Evolutionary conservation across 2,888 invertebrate species (phyloP).

Genomic region (Eupithecia pulchellata): DNA sequence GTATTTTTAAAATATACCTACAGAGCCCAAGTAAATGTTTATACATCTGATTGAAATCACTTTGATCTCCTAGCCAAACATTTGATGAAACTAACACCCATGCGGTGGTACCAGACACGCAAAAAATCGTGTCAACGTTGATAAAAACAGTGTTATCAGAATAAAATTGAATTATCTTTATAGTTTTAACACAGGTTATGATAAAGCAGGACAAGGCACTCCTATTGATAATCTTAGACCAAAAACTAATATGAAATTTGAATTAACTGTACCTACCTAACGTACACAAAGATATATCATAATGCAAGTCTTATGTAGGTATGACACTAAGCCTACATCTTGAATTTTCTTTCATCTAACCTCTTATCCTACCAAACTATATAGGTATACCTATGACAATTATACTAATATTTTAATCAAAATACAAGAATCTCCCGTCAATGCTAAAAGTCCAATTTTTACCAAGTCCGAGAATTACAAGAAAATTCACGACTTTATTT

Average conservation of each 20-base stretch:
- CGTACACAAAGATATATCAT: neutral
- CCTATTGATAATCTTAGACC: neutral
- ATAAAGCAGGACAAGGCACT: neutral
- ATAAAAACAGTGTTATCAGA: conserved; percentile 7
- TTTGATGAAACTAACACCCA: conserved; percentile 28
- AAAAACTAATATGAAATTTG: neutral
- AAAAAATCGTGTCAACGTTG: conserved; percentile 38
- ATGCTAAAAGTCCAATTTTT: conserved; percentile 1
- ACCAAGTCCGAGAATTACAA: conserved; percentile 16
- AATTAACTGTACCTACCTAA: neutral
- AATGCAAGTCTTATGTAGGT: neutral
- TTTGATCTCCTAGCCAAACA: conserved; percentile 39
- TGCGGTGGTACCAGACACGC: conserved; percentile 23
- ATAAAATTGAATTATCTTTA: neutral
- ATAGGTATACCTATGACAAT: too few species aligned
- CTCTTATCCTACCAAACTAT: neutral
- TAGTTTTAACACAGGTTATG: neutral
- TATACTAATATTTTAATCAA: neutral
- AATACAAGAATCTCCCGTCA: neutral
- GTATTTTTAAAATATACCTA: conserved; percentile 24
- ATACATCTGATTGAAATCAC: conserved; percentile 36
- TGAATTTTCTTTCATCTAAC: neutral
- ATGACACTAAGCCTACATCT: neutral
- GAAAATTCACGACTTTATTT: conserved; percentile 26
- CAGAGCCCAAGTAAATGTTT: conserved; percentile 36